These are phyloP conservation scores for Aphis gossypii DNA, from an alignment of 1,140 invertebrate genomes.

Conservation along the genomic window DNA sequence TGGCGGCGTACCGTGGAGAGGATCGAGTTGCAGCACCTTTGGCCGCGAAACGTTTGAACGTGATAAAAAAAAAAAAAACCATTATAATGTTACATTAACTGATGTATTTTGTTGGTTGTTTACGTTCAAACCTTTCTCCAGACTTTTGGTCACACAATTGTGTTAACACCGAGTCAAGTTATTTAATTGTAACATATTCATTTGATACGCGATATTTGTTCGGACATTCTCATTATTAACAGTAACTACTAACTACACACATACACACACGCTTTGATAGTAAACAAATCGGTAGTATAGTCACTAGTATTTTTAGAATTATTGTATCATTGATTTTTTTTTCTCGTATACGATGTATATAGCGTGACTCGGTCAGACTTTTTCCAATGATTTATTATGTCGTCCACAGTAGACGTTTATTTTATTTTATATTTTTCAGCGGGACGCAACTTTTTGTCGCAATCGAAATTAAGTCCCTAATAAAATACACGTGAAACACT, in stretches of 20 bases:
- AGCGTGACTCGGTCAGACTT: not conserved
- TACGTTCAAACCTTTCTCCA: not conserved
- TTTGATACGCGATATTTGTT: no score
- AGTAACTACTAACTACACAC: not conserved
- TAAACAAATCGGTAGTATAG: not conserved
- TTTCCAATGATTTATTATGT: slow-evolving; percentile 18
- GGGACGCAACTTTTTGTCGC: slow-evolving; percentile 23
- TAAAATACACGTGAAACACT: slow-evolving; percentile 33
- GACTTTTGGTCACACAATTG: not conserved
- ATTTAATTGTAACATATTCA: not conserved
- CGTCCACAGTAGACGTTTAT: not conserved
- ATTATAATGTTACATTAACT: not conserved
- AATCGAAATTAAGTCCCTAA: slow-evolving; percentile 20
- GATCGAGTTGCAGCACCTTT: not conserved
- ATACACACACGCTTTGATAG: not conserved
- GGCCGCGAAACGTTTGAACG: not conserved
- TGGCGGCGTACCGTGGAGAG: not conserved
- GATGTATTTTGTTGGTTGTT: not conserved
- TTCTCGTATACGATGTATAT: not conserved
- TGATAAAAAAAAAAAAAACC: not conserved
- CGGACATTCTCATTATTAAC: not conserved
- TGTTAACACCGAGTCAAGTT: not conserved
- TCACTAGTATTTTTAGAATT: slow-evolving; percentile 29
- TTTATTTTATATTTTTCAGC: slow-evolving; percentile 28
- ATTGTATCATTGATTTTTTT: not conserved